Evolutionary conservation across 2,888 invertebrate species (phyloP), one percentile per base, ranked within the genome.

Genomic region (Chymomyza amoena): DNA sequence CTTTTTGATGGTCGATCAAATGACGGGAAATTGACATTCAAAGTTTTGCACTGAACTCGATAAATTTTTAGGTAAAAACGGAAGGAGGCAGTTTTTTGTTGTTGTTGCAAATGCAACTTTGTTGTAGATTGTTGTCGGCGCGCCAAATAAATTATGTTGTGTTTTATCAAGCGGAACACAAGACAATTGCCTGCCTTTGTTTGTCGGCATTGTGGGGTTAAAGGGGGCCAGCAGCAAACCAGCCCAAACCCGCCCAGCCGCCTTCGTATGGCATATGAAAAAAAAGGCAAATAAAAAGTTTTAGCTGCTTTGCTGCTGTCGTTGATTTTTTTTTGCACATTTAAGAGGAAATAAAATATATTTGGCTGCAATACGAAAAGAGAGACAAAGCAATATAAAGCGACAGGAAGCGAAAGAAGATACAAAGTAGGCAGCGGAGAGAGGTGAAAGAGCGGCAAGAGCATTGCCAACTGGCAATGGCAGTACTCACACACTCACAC

Each of bases 101-200:
- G 13, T 45, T 45, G 36, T 16, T 13, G 45, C 18, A 50, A 18
- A 13, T 45, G 13, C 50, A 45, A 45, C 39, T 18, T 36, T 45
- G 45, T 45, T 62, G 36, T 62, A 39, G n/a, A 39, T 45, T 62
- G 20, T 50, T 62, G 45, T 32, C 32, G 18, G 13, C 45, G 36
- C 52, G 28, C 50, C n/a, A 77, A 75, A 75, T 75, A 75, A 75
- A 75, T 75, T 75, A 75, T 77, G 75, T 78, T 75, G 75, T 78
- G 78, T 77, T 72, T 77, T 77, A 78, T 77, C 77, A 78, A 72
- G 78, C 77, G 75, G 75, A 78, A 77, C 77, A 78, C 72, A 72
- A 72, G 77, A 78, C 77, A 77, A 77, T 78, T 77, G 77, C 78
- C 75, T 63, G 57, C 16, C 20, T 25, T 10, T 25, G 57, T 25